Base-by-base conservation (phyloP, 2,888 invertebrate species). In the Bombylius major region DNA sequence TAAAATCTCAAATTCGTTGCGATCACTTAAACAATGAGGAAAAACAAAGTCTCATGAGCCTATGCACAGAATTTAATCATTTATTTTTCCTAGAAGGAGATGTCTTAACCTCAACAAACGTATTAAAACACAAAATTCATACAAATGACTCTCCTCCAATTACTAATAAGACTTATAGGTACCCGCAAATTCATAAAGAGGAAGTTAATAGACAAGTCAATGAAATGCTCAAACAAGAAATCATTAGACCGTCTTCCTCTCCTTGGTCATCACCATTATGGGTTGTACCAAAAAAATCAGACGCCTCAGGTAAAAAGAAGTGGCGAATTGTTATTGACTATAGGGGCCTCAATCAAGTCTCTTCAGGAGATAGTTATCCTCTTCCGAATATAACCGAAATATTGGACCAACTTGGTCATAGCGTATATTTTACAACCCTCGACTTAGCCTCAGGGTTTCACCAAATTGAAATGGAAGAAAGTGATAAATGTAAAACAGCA, bases 331-430 rank as follows among this genome's bases (percentile, higher is more conserved):
- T 56, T 13, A 33, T 56, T 6, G 56, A 53, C 3, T 23, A 23
- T 23, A 23, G 23, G 23, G 23, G 23, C 23, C 23, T 23, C 23
- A 23, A 23, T 23, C 23, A 23, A 23, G 23, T 23, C 23, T 23
- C 23, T 23, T n/a, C n/a, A n/a, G 56, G 54, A 36, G 61, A 63
- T 39, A 58, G 53, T 47, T 69, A 64, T 55, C 69, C 70, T 11
- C 57, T 63, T 12, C 59, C 61, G 5, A 57, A 62, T 31, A 55
- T 61, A 11, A 60, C 56, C 11, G 50, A 51, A 8, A 60, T 59
- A 4, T 50, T 62, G 34, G 61, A 61, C 13, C 57, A 61, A 56
- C 23, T 62, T 33, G 58, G 60, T 5, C 47, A 56, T 12, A 32
- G 53, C 3, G 55, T 47, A 32, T 63, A 59, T 39, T 62, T n/a